These are phyloP conservation scores for Orthosia gothica DNA, from an alignment of 2,888 invertebrate species.

Conservation along the genomic window DNA sequence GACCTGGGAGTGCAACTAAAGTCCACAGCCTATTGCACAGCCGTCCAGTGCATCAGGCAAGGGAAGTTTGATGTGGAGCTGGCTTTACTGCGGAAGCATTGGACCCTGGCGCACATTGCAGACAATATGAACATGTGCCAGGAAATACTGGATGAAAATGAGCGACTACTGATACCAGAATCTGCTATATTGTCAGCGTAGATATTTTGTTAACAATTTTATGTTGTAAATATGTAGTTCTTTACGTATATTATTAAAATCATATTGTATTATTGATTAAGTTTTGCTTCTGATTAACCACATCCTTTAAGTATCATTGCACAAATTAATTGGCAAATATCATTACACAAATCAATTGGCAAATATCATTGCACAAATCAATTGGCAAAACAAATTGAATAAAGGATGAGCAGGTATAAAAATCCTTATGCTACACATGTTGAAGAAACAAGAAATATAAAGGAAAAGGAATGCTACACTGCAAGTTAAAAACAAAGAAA, in stretches of 20 bases:
- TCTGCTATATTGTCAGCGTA: slow-evolving; percentile 78
- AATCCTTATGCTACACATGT: neutral
- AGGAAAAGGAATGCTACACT: slow-evolving; percentile 3
- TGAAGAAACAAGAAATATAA: neutral
- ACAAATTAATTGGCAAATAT: neutral
- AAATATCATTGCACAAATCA: neutral
- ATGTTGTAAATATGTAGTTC: slow-evolving; percentile 40
- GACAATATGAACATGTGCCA: slow-evolving; percentile 92
- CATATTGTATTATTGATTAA: slow-evolving; percentile 6
- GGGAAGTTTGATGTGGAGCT: slow-evolving; percentile 95
- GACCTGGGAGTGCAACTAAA: slow-evolving; percentile 96
- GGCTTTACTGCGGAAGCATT: slow-evolving; percentile 96
- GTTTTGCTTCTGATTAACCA: neutral
- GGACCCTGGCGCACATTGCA: slow-evolving; percentile 94
- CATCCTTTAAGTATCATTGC: neutral
- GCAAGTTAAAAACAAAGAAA: neutral
- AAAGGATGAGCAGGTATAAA: neutral
- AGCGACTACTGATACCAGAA: slow-evolving; percentile 83
- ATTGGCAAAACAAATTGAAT: neutral
- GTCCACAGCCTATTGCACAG: slow-evolving; percentile 95
- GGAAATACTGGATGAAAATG: slow-evolving; percentile 89
- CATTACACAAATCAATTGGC: neutral
- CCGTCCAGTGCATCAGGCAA: slow-evolving; percentile 95
- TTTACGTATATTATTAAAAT: slow-evolving; percentile 17
- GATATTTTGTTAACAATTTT: slow-evolving; percentile 17